phyloP scores from a whole-genome alignment of 2,113 vertebrate species.

The Chroicocephalus ridibundus region DNA sequence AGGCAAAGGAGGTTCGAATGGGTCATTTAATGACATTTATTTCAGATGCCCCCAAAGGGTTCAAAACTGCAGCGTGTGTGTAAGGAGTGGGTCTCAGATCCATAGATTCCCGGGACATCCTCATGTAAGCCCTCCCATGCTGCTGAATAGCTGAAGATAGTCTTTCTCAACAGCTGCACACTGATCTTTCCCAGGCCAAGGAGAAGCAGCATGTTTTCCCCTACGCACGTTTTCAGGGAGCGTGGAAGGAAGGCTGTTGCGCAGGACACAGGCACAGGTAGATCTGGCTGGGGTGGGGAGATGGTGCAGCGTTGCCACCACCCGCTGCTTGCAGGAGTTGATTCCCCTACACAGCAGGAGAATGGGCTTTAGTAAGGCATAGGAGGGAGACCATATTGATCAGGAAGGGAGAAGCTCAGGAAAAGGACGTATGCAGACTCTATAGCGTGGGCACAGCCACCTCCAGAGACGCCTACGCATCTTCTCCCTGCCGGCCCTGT shows the following conservation, averaged over 20 bases:
- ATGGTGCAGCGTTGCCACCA: background rate
- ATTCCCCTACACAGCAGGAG: fast-evolving
- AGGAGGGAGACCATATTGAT: fast-evolving
- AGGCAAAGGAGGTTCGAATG: background rate
- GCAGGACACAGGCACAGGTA: background rate
- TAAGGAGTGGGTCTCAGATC: background rate
- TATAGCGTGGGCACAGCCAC: background rate
- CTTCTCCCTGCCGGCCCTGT: background rate
- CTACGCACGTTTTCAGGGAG: background rate
- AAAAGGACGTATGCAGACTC: background rate
- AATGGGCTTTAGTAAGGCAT: background rate
- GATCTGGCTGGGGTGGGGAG: background rate
- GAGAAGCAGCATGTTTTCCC: background rate
- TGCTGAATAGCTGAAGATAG: background rate
- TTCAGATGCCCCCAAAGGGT: background rate
- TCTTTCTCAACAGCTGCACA: conserved; percentile 16
- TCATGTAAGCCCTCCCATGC: background rate
- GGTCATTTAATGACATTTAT: background rate
- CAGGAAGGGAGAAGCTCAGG: background rate
- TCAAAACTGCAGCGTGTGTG: background rate
- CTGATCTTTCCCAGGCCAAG: background rate
- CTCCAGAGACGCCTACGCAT: background rate
- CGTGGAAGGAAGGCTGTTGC: background rate
- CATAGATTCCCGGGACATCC: background rate
- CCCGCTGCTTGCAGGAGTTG: background rate